Evolutionary conservation across 2,888 invertebrate genomes (phyloP), one percentile per base, ranked within the genome.

Genomic region (Alloplasta piceator): DNA sequence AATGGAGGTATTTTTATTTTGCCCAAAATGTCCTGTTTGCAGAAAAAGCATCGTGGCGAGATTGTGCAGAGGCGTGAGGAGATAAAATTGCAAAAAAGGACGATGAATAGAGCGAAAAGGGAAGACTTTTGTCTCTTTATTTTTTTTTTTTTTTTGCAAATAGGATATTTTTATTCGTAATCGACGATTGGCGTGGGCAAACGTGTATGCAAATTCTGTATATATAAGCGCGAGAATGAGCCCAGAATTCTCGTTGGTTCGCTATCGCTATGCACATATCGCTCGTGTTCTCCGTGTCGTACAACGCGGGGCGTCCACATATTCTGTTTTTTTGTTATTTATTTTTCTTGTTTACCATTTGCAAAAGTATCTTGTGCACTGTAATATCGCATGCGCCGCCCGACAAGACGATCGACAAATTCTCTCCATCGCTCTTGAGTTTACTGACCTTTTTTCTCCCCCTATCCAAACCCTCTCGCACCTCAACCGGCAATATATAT

Each of bases 151-250:
- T n/a, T 58, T 12, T 58, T 48, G 39, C 46, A 60, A 9, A 63
- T 55, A 9, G n/a, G 6, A 36, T 63, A 55, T 52, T 73, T 67
- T 67, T 16, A 56, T 67, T 61, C 56, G 48, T 39, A 71, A 26
- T 64, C 56, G 61, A 55, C 67, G 80, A 76, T 56, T 50, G 48
- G 84, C 83, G 84, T 85, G 83, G 85, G 85, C 84, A 82, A 83
- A 81, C 85, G 63, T 72, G 83, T 85, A 83, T 85, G 84, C 72
- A 74, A 84, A 84, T 85, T 60, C 60, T 56, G 55, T 46, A 61
- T 46, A 26, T 26, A 26, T 26, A 26, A 26, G 26, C 26, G 26
- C 68, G 55, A 72, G 41, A 26, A 26, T 26, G 26, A 26, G 64
- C 12, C 70, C 61, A 73, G 76, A 82, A 64, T 74, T 63, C 58